Evolutionary conservation across 2,888 invertebrate species (phyloP).

Genomic region (Uropetala carovei): DNA sequence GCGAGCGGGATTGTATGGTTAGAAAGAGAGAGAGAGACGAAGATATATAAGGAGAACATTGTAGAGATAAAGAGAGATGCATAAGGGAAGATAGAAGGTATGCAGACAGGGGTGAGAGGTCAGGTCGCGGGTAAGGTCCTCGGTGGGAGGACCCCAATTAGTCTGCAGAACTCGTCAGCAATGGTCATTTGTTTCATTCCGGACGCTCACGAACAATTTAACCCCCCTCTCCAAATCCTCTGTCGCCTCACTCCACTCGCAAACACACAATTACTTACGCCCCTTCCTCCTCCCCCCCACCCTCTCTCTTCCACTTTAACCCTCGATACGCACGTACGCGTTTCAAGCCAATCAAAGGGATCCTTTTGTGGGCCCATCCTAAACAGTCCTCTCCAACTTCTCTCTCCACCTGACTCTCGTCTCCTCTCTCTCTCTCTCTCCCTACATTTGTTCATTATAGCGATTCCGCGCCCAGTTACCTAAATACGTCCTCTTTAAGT

Average conservation of each 20-base stretch:
- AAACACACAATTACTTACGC: neutral
- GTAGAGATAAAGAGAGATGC: too few species aligned
- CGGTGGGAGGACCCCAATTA: slow-evolving; percentile 49
- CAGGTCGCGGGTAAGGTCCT: neutral
- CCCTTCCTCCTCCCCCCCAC: neutral
- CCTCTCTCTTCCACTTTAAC: neutral
- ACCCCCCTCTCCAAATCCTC: neutral
- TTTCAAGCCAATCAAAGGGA: neutral
- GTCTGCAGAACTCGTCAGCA: slow-evolving; percentile 39
- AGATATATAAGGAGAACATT: too few species aligned
- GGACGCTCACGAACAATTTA: slow-evolving; percentile 35
- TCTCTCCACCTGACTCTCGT: neutral
- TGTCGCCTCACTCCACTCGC: neutral
- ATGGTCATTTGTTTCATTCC: slow-evolving; percentile 46
- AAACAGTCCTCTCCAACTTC: neutral
- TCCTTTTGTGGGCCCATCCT: neutral
- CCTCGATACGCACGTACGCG: neutral
- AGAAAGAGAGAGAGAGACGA: too few species aligned
- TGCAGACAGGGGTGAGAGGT: neutral
- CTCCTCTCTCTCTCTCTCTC: neutral
- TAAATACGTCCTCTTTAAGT: slow-evolving; percentile 29
- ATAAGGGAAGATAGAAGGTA: neutral
- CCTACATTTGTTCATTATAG: neutral
- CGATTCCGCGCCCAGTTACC: neutral
- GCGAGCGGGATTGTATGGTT: too few species aligned